Percentiles rank a stretch among this genome's conserved stretches.
These are phyloP conservation scores for Neuroscelio doddi DNA, from an alignment of 2,888 invertebrate genomes.

Conservation along the genomic window DNA sequence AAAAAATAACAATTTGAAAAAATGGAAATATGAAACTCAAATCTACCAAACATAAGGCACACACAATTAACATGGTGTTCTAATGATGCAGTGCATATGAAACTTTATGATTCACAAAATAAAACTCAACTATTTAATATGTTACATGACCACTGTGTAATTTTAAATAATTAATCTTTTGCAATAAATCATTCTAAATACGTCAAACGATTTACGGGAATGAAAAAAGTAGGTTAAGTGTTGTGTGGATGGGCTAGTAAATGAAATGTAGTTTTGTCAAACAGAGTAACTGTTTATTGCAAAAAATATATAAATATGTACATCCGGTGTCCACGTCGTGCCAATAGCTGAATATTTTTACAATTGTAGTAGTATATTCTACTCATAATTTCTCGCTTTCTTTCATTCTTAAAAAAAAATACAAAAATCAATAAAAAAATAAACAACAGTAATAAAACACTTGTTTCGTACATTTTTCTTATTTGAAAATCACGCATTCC, in stretches of 20 bases:
- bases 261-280: constrained; percentile 69
- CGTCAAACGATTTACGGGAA: no score
- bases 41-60: no score
- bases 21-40: no score
- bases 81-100: no score
- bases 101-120: no score
- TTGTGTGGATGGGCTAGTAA: constrained; percentile 61
- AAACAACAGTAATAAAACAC: not conserved
- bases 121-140: no score
- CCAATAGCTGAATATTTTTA: constrained; percentile 69
- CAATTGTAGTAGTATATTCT: not conserved
- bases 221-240: constrained; percentile 22
- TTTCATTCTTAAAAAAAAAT: not conserved
- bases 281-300: constrained; percentile 71
- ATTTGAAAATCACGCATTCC: not conserved
- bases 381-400: no score
- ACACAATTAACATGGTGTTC: no score
- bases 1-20: no score
- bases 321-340: constrained; percentile 70
- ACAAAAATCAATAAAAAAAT: constrained; percentile 8
- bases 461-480: not conserved
- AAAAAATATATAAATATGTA: constrained; percentile 69
- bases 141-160: no score
- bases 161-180: no score
- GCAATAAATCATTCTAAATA: no score